Evolutionary conservation across 1,140 invertebrate genomes (phyloP), one percentile per base, ranked within the genome.

Genomic region (Drosophila ohnishii): DNA sequence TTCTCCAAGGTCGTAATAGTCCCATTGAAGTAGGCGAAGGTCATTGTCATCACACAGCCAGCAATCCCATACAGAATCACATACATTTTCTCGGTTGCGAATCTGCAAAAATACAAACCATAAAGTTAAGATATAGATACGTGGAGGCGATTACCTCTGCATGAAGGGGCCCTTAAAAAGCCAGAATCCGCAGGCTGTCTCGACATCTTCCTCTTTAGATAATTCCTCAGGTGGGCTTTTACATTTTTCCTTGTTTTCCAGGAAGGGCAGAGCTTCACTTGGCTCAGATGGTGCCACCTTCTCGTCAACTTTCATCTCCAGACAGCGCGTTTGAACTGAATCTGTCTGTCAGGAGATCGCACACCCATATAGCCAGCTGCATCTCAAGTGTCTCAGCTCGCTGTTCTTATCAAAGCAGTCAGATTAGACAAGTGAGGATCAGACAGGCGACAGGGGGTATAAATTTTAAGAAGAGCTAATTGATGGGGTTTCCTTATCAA

Each of bases 1-100:
- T 96, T 96, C 84, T 97, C 96, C 44, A 97, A 91, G 2, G 96
- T 97, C 16, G 96, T 95, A 48, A 96, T 94, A 2, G 95, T 96
- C 1, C 95, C 95, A 78, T 95, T 95, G 76, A 95, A 95, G 87
- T 96, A 97, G 1, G 95, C 93, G 82, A 94, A 96, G 75, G 94
- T 94, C 61, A 96, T 95, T 16, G 94, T 93, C 75, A 95, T 94
- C 56, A 95, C 93, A 64, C 95, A 94, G 1, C 95, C 95, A 3
- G 96, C 91, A 0, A 96, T 83, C 13, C 95, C 95, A 79, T 96
- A 96, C 0, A 95, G 84, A 39, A 95, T 91, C 2, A 96, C 94
- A 79, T 95, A 96, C 2, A 93, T 93, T 65, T 95, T 95, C 80
- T 96, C 96, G 69, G 95, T 96, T 9, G 95, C 95, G 53, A 95